phyloP scores from a whole-genome alignment of 2,113 vertebrate species.

The Philantomba maxwellii region DNA sequence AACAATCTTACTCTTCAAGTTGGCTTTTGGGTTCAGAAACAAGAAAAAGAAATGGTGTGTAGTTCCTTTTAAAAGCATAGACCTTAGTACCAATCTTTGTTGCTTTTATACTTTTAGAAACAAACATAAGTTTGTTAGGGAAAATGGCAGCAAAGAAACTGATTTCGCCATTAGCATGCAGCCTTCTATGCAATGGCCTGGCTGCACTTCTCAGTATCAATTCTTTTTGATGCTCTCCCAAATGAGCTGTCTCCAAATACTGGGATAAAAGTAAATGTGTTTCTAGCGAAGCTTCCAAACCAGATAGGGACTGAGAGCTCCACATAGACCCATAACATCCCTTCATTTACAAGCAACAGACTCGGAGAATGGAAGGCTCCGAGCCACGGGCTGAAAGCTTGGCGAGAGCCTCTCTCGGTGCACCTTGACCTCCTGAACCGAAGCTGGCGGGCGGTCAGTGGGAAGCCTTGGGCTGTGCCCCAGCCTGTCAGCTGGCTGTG shows the following conservation, averaged over 20 bases:
- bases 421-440: constrained; percentile 81
- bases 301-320: constrained; percentile 4
- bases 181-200: not conserved
- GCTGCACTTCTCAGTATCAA: not conserved
- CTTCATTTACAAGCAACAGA: constrained; percentile 33
- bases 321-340: not conserved
- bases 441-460: constrained; percentile 78
- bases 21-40: not conserved
- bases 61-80: not conserved
- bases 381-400: not conserved
- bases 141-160: not conserved
- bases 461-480: constrained; percentile 62
- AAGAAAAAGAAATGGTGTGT: not conserved
- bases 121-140: not conserved
- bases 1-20: not conserved
- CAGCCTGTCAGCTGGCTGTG: constrained; percentile 45
- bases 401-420: constrained; percentile 29
- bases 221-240: not conserved
- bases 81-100: not conserved
- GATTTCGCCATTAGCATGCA: not conserved
- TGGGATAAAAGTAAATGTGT: not conserved
- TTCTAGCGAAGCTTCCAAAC: not conserved
- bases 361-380: not conserved
- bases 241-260: constrained; percentile 11
- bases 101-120: not conserved